Conservation (phyloP, 2,113 vertebrate species). For the Arvicanthis niloticus region DNA sequence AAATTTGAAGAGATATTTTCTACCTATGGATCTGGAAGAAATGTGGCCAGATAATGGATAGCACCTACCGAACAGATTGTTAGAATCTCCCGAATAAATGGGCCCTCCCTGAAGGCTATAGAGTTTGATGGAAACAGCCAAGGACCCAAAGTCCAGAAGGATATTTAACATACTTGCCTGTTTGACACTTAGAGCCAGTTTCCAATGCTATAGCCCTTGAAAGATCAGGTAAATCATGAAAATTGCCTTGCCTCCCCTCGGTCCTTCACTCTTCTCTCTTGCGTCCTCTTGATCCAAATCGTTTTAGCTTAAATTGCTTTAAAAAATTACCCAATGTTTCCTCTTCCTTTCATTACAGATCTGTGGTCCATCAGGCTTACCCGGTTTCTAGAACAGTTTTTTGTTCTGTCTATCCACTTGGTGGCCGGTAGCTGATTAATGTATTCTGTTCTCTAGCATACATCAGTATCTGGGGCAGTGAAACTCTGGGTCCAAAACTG, state of each 20-base stretch:
- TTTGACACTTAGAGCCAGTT: constrained; percentile 31
- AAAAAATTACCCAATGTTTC: constrained; percentile 54
- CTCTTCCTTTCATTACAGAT: constrained; percentile 57
- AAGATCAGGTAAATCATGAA: neutral
- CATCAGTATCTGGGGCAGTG: neutral
- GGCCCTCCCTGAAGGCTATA: neutral
- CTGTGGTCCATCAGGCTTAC: neutral
- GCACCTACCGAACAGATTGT: neutral
- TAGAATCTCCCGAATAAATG: constrained; percentile 46
- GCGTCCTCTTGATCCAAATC: constrained; percentile 57
- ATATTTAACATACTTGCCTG: constrained; percentile 58
- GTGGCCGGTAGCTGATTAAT: neutral
- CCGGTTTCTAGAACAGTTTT: constrained; percentile 53
- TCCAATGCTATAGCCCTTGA: constrained; percentile 51
- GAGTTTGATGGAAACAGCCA: constrained; percentile 65
- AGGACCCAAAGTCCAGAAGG: constrained; percentile 46
- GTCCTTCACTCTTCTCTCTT: neutral
- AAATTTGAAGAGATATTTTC: constrained; percentile 51
- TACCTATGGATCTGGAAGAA: constrained; percentile 27
- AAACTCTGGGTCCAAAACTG: neutral
- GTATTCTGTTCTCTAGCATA: neutral
- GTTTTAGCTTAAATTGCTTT: constrained; percentile 66
- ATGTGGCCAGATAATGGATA: constrained; percentile 47
- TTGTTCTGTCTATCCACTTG: neutral
- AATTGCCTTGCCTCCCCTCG: neutral